These are phyloP conservation scores for Lomographa bimaculata DNA, from an alignment of 2,888 invertebrate species.

Conservation along the genomic window DNA sequence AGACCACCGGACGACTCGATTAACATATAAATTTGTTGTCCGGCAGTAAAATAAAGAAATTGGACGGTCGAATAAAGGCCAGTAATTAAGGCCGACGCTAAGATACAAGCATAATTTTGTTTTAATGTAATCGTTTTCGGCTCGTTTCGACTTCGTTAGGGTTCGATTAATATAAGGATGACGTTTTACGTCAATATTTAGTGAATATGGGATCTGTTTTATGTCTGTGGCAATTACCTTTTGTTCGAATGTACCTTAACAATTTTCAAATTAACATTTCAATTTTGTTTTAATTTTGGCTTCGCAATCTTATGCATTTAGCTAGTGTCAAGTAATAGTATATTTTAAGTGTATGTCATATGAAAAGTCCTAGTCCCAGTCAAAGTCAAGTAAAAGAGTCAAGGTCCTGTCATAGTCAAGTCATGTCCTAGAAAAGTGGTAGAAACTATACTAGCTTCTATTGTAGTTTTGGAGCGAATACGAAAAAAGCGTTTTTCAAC, in stretches of 20 bases:
- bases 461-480: too few relatives aligned
- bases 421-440: too few relatives aligned
- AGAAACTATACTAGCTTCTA: too few relatives aligned
- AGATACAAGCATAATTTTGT: slow-evolving; percentile 68
- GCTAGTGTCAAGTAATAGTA: too few relatives aligned
- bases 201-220: slow-evolving; percentile 10
- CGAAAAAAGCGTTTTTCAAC: too few relatives aligned
- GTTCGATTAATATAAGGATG: slow-evolving; percentile 11
- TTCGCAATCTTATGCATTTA: too few relatives aligned
- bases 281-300: too few relatives aligned
- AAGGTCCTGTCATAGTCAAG: too few relatives aligned
- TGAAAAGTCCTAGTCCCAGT: too few relatives aligned
- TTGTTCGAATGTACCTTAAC: slow-evolving; percentile 1
- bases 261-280: too few relatives aligned
- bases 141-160: slow-evolving; percentile 29
- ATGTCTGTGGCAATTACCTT: not conserved
- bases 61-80: slow-evolving; percentile 59
- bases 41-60: slow-evolving; percentile 81
- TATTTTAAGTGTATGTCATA: too few relatives aligned
- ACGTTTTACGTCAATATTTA: slow-evolving; percentile 14
- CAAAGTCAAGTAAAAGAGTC: too few relatives aligned
- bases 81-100: slow-evolving; percentile 68
- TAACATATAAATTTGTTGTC: slow-evolving; percentile 81
- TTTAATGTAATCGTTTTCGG: slow-evolving; percentile 56
- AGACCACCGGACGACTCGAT: slow-evolving; percentile 74